Base-by-base conservation (phyloP, 2,888 invertebrate species). In the Leptinotarsa juncta region DNA sequence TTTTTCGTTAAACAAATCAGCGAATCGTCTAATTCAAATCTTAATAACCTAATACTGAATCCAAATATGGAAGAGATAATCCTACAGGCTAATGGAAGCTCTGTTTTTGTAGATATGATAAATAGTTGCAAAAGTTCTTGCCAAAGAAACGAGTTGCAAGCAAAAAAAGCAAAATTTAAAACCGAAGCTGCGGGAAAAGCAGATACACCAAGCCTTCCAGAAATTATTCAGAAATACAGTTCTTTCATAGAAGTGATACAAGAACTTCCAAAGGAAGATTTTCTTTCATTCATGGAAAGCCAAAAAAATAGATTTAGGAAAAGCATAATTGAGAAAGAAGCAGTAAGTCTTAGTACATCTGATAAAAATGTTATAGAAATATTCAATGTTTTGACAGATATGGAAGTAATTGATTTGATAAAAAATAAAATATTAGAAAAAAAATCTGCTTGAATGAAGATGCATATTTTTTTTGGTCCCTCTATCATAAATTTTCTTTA, bases 301-400 rank as follows among this genome's bases (percentile, higher is more conserved):
- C 82, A 86, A 65, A 77, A 72, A 23, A 70, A 77, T 51, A 82
- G 83, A 77, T 84, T 84, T 79, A 15, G 26, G 88, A 89, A 80
- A 80, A 84, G 14, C 42, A 57, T 50, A 26, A 48, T 10, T 32
- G 10, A 66, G n/a, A n/a, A 73, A 23, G 15, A 53, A 15, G 4
- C 55, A 65, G 60, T n/a, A 49, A 70, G n/a, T 15, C 15, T 2
- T 50, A 60, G n/a, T 71, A 3, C 32, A 42, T 32, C n/a, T 65
- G 42, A 32, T n/a, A 48, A 72, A 42, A 68, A 73, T 71, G 62
- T 23, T 65, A 51, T 70, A 49, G 88, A 90, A 55, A 85, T 94
- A 53, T 89, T 94, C 42, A 92, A 94, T 85, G 90, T 93, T 48
- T 89, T 94, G 80, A 92, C 93, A 83, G 90, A 93, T 82, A 90